Percentiles rank a stretch among this genome's conserved stretches.
Conservation (phyloP, 2,888 invertebrate species). For the Chorisops tibialis region DNA sequence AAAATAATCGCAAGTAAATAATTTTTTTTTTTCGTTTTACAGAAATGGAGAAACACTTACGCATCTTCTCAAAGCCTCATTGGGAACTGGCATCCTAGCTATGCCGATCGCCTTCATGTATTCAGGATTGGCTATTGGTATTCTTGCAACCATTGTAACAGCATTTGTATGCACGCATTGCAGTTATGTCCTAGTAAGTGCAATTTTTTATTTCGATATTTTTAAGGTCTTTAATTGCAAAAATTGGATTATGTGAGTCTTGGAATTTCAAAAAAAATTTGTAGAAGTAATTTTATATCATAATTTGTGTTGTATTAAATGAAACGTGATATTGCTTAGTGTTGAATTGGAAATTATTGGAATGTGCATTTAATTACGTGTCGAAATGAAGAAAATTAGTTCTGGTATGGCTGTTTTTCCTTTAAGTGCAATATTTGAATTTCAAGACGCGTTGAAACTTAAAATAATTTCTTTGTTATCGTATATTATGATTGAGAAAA, state of each 20-base stretch:
- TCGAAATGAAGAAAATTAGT: too few relatives aligned
- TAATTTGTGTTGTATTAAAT: too few relatives aligned
- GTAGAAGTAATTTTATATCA: too few relatives aligned
- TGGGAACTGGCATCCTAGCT: constrained; percentile 93
- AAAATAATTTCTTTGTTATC: too few relatives aligned
- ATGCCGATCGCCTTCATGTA: constrained; percentile 90
- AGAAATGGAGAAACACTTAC: constrained; percentile 89
- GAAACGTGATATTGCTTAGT: too few relatives aligned
- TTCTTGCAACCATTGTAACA: constrained; percentile 78
- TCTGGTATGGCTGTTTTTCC: too few relatives aligned
- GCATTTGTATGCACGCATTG: constrained; percentile 92
- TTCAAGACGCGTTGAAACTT: too few relatives aligned
- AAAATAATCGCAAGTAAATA: background rate
- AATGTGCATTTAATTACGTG: too few relatives aligned
- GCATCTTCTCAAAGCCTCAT: constrained; percentile 90
- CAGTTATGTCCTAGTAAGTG: constrained; percentile 80
- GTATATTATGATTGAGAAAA: too few relatives aligned
- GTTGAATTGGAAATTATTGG: too few relatives aligned
- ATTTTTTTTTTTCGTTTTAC: constrained; percentile 36
- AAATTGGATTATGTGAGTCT: background rate
- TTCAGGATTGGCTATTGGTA: constrained; percentile 80
- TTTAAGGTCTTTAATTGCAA: background rate
- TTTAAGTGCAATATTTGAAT: too few relatives aligned
- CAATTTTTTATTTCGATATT: background rate
- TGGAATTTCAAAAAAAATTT: too few relatives aligned